Evolutionary conservation across 2,797 vertebrate genomes (phyloP).

Genomic region (Channallabes apus): DNA sequence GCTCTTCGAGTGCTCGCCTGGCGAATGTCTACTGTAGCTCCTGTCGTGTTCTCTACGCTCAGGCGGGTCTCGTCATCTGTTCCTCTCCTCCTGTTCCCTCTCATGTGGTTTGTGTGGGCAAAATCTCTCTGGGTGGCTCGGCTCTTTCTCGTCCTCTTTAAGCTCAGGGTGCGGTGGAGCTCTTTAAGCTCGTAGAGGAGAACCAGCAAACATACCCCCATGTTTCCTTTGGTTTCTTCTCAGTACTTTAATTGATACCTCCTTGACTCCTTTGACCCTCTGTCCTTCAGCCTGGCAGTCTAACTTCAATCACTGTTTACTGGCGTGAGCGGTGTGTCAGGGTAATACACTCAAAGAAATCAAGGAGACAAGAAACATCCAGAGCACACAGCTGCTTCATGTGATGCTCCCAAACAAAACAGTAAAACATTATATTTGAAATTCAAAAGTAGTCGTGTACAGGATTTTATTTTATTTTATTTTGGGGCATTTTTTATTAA

Average conservation of each 20-base stretch:
- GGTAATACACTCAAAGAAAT: background rate
- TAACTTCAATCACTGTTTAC: background rate
- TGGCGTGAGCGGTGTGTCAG: background rate
- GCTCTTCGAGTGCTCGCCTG: too few species aligned
- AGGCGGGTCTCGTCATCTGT: conserved; percentile 26
- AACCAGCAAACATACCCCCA: conserved; percentile 5
- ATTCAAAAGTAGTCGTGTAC: background rate
- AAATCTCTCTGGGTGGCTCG: conserved; percentile 21
- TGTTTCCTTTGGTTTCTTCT: background rate
- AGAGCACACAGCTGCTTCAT: background rate
- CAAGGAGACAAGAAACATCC: background rate
- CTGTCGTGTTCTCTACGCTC: conserved; percentile 1
- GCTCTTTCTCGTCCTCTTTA: conserved; percentile 39
- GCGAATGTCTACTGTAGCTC: background rate
- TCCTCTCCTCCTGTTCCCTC: conserved; percentile 32
- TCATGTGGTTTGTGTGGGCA: conserved; percentile 35
- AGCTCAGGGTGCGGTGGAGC: conserved; percentile 29
- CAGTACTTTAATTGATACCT: background rate
- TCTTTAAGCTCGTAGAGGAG: conserved; percentile 33
- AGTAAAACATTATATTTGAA: background rate
- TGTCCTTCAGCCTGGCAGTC: background rate
- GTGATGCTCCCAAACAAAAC: background rate
- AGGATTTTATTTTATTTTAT: background rate
- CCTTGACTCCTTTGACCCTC: background rate
- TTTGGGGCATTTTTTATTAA: too few species aligned